Conservation (phyloP, 2,797 vertebrate species). For the Pogoniulus pusillus region DNA sequence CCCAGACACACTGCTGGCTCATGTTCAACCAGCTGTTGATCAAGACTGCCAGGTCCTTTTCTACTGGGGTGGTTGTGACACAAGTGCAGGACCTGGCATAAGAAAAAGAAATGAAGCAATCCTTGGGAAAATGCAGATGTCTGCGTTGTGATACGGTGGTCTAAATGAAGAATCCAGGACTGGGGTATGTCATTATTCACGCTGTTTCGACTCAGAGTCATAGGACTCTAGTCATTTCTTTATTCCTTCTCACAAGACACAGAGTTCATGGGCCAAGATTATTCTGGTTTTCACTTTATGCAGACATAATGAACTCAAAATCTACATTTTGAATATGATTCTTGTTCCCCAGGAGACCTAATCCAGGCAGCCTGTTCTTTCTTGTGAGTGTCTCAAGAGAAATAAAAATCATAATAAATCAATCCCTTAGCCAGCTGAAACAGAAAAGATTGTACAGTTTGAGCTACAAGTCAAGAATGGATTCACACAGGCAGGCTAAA, state of each 20-base stretch:
- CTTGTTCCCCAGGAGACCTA: neutral
- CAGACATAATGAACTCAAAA: neutral
- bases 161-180: neutral
- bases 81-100: neutral
- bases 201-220: neutral
- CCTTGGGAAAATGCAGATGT: neutral
- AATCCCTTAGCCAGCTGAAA: neutral
- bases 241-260: neutral
- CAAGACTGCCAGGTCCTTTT: too few relatives aligned
- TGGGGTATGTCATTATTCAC: neutral
- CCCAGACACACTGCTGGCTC: too few relatives aligned
- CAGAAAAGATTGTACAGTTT: neutral
- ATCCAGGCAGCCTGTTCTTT: neutral
- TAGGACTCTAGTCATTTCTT: neutral
- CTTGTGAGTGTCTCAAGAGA: constrained; percentile 3
- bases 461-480: neutral
- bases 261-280: neutral
- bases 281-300: neutral
- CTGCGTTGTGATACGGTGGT: neutral
- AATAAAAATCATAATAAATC: constrained; percentile 5
- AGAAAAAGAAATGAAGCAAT: neutral
- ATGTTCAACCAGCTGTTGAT: too few relatives aligned
- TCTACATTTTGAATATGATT: neutral
- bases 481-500: neutral
- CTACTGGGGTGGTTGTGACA: neutral